phyloP scores from a whole-genome alignment of 2,888 invertebrate species.

The Endomychus coccineus region DNA sequence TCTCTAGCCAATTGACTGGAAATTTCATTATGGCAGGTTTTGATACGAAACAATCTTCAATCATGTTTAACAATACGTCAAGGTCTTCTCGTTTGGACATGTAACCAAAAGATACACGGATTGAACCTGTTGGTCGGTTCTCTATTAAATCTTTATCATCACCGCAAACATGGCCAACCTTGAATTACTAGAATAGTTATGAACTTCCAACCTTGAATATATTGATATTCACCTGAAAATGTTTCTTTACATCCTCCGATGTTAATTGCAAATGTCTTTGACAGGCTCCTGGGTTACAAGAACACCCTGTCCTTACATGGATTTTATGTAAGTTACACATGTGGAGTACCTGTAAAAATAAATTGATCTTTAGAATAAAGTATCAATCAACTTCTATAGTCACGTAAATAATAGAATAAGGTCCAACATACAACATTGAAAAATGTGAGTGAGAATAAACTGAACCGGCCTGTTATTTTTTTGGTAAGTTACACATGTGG shows the following conservation, averaged over 20 bases:
- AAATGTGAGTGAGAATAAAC: too few species aligned
- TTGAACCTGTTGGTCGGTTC: constrained; percentile 85
- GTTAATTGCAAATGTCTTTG: constrained; percentile 67
- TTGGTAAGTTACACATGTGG: constrained; percentile 79
- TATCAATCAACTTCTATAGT: too few species aligned
- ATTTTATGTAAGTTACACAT: constrained; percentile 83
- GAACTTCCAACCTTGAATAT: not conserved
- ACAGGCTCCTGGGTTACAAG: constrained; percentile 95
- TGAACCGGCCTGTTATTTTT: too few species aligned
- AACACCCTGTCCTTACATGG: constrained; percentile 86
- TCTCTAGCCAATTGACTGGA: constrained; percentile 23
- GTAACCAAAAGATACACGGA: constrained; percentile 88
- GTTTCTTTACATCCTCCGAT: constrained; percentile 61
- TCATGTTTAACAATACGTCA: constrained; percentile 63
- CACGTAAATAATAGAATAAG: too few species aligned
- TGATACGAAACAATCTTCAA: constrained; percentile 65
- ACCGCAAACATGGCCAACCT: constrained; percentile 85
- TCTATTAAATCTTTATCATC: constrained; percentile 79
- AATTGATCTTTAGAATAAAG: constrained; percentile 1
- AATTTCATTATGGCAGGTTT: constrained; percentile 41
- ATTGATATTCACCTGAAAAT: constrained; percentile 55
- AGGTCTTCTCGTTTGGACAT: constrained; percentile 72
- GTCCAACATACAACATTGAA: too few species aligned
- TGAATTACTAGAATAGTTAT: constrained; percentile 8
- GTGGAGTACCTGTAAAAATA: constrained; percentile 64